Percentiles rank a stretch among this genome's conserved stretches.
These are phyloP conservation scores for Lophotriccus pileatus DNA, from an alignment of 2,797 vertebrate genomes.

Conservation along the genomic window DNA sequence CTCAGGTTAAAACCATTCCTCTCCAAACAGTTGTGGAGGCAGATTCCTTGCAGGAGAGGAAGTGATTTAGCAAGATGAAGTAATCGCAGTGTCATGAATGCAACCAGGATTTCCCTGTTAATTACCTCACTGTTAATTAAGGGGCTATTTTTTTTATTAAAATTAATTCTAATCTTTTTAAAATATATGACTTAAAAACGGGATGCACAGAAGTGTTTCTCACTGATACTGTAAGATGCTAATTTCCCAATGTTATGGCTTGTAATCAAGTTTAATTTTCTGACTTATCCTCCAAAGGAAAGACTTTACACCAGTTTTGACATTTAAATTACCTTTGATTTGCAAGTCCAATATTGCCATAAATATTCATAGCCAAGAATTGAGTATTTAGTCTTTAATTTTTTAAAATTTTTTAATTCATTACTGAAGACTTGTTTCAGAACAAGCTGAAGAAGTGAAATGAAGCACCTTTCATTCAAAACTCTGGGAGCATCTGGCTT, in stretches of 20 bases:
- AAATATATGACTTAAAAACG: background rate
- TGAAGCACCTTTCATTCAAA: background rate
- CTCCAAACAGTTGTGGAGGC: background rate
- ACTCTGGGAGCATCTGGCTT: background rate
- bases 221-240: conserved; percentile 3
- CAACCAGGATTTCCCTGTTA: conserved; percentile 13
- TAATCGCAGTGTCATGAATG: background rate
- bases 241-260: conserved; percentile 2
- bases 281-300: conserved; percentile 28
- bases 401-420: background rate
- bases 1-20: background rate
- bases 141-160: background rate
- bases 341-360: conserved; percentile 54
- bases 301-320: conserved; percentile 42
- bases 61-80: background rate
- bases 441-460: background rate
- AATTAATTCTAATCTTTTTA: background rate
- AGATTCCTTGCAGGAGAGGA: background rate
- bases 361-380: conserved; percentile 58
- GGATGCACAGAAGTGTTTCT: conserved; percentile 28
- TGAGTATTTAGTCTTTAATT: background rate
- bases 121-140: conserved; percentile 15
- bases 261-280: conserved; percentile 54
- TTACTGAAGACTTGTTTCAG: background rate
- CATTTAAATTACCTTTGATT: conserved; percentile 62